Base-by-base conservation (phyloP, 1,140 invertebrate genomes). In the Zaprionus inermis region DNA sequence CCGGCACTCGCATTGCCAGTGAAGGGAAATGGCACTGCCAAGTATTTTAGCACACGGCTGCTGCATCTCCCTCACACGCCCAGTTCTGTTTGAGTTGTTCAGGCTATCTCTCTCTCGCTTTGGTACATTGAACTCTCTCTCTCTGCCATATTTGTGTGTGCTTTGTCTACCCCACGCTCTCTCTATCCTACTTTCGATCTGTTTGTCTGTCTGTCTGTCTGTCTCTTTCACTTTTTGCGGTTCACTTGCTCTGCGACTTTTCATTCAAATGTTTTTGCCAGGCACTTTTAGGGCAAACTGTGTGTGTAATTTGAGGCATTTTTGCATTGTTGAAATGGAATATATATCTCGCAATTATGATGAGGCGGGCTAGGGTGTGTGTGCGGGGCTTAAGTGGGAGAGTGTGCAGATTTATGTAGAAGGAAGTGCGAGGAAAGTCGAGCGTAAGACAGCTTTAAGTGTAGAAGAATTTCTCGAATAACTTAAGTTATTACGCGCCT, bases 1-100 rank as follows among this genome's bases (percentile, higher is more conserved):
- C 77, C 77, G 77, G 74, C 70, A 64, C 74, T 77, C 77, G 36
- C 65, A 75, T 78, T 75, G 74, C 72, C 76, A 72, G 51, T 61
- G 72, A 56, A 67, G 72, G 76, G 58, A 76, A 78, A 75, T 71
- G 44, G 54, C 67, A 30, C 36, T 64, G 59, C 59, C 49, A 78
- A 71, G 72, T 67, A 77, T 77, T 79, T 76, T 72, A 4, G 22
- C 4, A 64, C 73, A 72, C 73, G 72, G 58, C 52, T 63, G 67
- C 69, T 57, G 14, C 54, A 49, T 46, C 30, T 32, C 20, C 56
- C 24, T 6, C 32, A 9, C 14, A 7, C 24, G 3, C 3, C 0
- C 24, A 2, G 24, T 52, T 10, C 6, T 52, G 28, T 49, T 5
- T 28, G 24, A 28, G 28, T 36, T 18, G 49, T 30, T 70, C 16